A percentile compares a stretch with the other conserved stretches of the same genome.
Conservation (phyloP, 2,797 vertebrate species). For the Anabas testudineus region DNA sequence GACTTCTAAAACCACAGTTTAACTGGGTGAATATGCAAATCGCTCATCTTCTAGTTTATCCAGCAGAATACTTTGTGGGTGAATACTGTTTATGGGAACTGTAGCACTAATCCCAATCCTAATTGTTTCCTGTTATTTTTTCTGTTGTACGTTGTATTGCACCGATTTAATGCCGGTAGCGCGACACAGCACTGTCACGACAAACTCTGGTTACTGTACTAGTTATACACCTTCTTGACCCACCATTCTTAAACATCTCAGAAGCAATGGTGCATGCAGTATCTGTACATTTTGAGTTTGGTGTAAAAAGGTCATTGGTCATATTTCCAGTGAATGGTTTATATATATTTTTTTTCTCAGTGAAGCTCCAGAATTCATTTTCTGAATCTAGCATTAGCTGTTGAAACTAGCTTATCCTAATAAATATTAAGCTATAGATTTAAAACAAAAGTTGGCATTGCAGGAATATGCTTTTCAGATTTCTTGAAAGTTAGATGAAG, state of each 20-base stretch:
- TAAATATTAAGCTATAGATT: background rate
- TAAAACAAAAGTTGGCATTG: conserved; percentile 23
- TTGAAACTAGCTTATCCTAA: background rate
- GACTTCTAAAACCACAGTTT: too few species aligned
- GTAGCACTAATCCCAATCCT: too few species aligned
- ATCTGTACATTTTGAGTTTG: conserved; percentile 48
- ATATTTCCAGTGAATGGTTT: background rate
- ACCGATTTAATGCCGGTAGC: conserved; percentile 21
- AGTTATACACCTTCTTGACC: conserved; percentile 15
- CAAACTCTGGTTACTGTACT: background rate
- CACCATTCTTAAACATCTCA: conserved; percentile 29
- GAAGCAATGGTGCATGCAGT: conserved; percentile 58
- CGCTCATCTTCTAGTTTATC: too few species aligned
- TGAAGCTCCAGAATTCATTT: conserved; percentile 1
- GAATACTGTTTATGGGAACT: too few species aligned
- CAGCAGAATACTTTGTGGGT: too few species aligned
- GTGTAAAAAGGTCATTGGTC: background rate
- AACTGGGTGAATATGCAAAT: too few species aligned
- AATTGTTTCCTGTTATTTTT: conserved; percentile 11
- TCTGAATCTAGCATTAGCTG: background rate
- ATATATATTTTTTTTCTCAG: background rate
- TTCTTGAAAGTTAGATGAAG: background rate
- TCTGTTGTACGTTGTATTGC: background rate
- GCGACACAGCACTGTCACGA: conserved; percentile 10
- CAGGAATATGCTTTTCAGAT: background rate